A percentile compares a stretch with the other conserved stretches of the same genome.
Evolutionary conservation across 2,888 invertebrate species (phyloP).

Genomic region (Galerucella pusilla): DNA sequence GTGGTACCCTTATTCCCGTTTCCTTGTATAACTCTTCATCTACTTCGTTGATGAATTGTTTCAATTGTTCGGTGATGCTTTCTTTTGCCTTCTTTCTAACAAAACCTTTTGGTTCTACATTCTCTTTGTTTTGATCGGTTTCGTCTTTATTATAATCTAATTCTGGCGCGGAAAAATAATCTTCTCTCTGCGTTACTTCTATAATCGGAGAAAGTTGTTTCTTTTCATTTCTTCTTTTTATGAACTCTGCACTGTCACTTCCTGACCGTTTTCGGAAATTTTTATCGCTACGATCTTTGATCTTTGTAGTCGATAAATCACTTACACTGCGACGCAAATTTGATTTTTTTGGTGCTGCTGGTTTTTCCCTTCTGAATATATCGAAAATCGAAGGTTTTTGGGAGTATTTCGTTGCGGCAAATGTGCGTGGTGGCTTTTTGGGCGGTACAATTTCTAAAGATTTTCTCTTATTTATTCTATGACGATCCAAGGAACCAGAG

Average conservation of each 20-base stretch:
- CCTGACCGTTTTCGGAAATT: constrained; percentile 69
- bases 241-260: constrained; percentile 48
- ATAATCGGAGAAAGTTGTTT: constrained; percentile 83
- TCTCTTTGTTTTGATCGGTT: constrained; percentile 45
- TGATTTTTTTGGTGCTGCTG: constrained; percentile 68
- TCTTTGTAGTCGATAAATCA: constrained; percentile 69
- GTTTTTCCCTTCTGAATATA: constrained; percentile 73
- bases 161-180: constrained; percentile 66
- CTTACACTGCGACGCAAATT: constrained; percentile 66
- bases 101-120: constrained; percentile 43
- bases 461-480: constrained; percentile 62
- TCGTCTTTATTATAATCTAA: constrained; percentile 48
- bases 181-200: constrained; percentile 78
- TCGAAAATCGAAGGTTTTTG: constrained; percentile 73
- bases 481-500: constrained; percentile 55
- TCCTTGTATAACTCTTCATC: constrained; percentile 60
- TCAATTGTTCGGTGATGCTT: constrained; percentile 60
- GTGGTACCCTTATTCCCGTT: constrained; percentile 54
- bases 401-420: constrained; percentile 69
- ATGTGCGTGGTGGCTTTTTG: constrained; percentile 61
- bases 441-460: constrained; percentile 68
- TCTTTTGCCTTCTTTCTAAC: constrained; percentile 50
- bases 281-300: constrained; percentile 40
- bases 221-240: constrained; percentile 68
- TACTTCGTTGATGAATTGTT: constrained; percentile 61